Evolutionary conservation across 2,888 invertebrate genomes (phyloP).

Genomic region (Cataglyphis rosenhaueri): DNA sequence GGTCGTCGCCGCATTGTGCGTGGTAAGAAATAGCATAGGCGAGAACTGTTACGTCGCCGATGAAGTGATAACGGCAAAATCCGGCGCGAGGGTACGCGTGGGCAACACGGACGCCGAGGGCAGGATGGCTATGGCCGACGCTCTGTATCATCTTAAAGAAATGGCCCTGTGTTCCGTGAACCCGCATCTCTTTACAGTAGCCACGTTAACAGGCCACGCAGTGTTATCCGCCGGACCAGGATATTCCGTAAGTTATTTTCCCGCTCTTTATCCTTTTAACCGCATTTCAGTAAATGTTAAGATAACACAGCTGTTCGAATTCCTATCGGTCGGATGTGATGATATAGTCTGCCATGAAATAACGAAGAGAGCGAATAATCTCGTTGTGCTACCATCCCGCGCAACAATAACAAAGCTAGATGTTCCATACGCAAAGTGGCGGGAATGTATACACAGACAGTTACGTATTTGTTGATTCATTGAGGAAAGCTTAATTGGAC

Average conservation of each 20-base stretch:
- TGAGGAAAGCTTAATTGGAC: constrained; percentile 43
- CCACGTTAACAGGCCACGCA: constrained; percentile 96
- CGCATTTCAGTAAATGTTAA: constrained; percentile 16
- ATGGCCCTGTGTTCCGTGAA: constrained; percentile 90
- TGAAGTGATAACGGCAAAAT: constrained; percentile 94
- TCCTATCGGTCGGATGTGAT: neutral
- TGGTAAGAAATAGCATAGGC: constrained; percentile 97
- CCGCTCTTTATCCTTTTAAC: constrained; percentile 1
- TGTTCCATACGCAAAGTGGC: constrained; percentile 21
- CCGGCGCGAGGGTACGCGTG: constrained; percentile 93
- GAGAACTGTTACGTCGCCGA: constrained; percentile 95
- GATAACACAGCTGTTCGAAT: neutral
- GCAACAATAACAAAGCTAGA: constrained; percentile 25
- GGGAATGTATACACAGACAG: constrained; percentile 35
- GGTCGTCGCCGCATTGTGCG: constrained; percentile 93
- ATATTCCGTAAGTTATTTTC: constrained; percentile 88
- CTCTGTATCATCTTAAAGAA: constrained; percentile 91
- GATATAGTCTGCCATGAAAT: neutral
- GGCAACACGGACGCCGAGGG: constrained; percentile 99
- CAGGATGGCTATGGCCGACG: constrained; percentile 96
- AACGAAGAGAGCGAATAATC: constrained; percentile 1
- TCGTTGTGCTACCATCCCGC: neutral
- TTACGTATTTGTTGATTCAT: constrained; percentile 52
- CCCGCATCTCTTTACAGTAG: constrained; percentile 95
- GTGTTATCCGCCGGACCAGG: constrained; percentile 89